Base-by-base conservation (phyloP, 2,888 invertebrate genomes). In the Drosophila stalkeri region DNA sequence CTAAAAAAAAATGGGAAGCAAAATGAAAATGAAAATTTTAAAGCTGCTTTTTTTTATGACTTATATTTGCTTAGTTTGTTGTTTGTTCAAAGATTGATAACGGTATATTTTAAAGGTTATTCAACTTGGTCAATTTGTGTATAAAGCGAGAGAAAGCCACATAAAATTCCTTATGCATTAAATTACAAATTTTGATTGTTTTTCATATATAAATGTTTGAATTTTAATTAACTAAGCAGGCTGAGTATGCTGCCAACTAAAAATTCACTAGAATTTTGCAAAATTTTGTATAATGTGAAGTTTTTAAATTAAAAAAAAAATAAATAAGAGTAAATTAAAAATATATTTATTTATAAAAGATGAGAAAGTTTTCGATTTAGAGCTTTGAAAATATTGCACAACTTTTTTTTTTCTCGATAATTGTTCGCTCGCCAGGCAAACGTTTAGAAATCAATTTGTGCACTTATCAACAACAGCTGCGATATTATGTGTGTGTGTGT, bases 401-500 rank as follows among this genome's bases (percentile, higher is more conserved):
- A 33, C n/a, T 49, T 49, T 33, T 33, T 27, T 27, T 49, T 49
- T 33, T 33, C 6, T 12, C 12, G 35, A 3, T 3, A 9, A 23
- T 23, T 37, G 35, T 33, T 43, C 41, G 43, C 16, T 46, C 20
- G 51, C 37, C 27, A 23, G 39, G 2, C 55, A 71, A 80, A 46
- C 57, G 54, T 75, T 81, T 72, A 59, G 72, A 84, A 71, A 89
- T 72, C 85, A 86, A 89, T 83, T 89, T 81, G 75, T 70, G 60
- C 51, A 33, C 27, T 35, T 56, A 44, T 46, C 55, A 54, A 51
- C 54, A 46, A 51, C 87, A 83, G 75, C 77, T 89, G 78, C 54
- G 67, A 44, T 47, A 52, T 33, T 52, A 35, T 35, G 52, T 14
- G 35, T 52, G 35, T 52, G 52, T 12, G 0, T 27, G 27, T 27